Percentiles rank a stretch among this genome's conserved stretches.
phyloP scores from a whole-genome alignment of 2,888 invertebrate species.

The Cephus nigrinus region DNA sequence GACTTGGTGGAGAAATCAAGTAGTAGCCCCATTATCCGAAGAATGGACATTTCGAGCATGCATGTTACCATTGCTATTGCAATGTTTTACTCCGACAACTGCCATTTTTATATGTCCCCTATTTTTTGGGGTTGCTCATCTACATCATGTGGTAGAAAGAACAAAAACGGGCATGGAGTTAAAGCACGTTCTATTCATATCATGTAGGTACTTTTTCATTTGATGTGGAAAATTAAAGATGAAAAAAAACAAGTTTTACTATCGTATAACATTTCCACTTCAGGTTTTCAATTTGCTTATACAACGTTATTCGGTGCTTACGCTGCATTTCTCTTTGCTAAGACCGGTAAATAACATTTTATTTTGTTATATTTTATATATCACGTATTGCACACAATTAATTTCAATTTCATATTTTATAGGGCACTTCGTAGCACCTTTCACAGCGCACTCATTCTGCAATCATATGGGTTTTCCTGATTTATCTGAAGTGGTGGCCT shows the following conservation, averaged over 20 bases:
- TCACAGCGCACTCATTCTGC: slow-evolving; percentile 93
- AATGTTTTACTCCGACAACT: slow-evolving; percentile 79
- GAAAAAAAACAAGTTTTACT: not conserved
- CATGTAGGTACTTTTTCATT: slow-evolving; percentile 71
- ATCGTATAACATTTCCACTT: slow-evolving; percentile 39
- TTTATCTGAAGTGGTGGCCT: slow-evolving; percentile 77
- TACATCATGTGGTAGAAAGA: slow-evolving; percentile 90
- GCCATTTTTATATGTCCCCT: slow-evolving; percentile 88
- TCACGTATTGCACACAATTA: not conserved
- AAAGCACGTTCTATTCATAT: slow-evolving; percentile 76
- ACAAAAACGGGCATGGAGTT: slow-evolving; percentile 78
- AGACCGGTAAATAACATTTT: slow-evolving; percentile 74
- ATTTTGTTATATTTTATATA: not conserved
- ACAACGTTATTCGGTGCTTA: slow-evolving; percentile 95
- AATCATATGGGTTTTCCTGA: slow-evolving; percentile 98
- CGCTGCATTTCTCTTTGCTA: slow-evolving; percentile 90
- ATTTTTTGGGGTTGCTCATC: slow-evolving; percentile 95
- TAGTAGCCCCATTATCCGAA: slow-evolving; percentile 93
- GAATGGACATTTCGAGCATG: slow-evolving; percentile 96
- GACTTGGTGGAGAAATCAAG: slow-evolving; percentile 88
- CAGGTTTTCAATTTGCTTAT: slow-evolving; percentile 89
- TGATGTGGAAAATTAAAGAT: not conserved
- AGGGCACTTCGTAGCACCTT: slow-evolving; percentile 90
- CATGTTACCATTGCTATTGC: slow-evolving; percentile 90
- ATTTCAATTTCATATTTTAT: slow-evolving; percentile 46